Conservation (phyloP, 2,113 vertebrate genomes). For the Thalassarche chlororhynchos region DNA sequence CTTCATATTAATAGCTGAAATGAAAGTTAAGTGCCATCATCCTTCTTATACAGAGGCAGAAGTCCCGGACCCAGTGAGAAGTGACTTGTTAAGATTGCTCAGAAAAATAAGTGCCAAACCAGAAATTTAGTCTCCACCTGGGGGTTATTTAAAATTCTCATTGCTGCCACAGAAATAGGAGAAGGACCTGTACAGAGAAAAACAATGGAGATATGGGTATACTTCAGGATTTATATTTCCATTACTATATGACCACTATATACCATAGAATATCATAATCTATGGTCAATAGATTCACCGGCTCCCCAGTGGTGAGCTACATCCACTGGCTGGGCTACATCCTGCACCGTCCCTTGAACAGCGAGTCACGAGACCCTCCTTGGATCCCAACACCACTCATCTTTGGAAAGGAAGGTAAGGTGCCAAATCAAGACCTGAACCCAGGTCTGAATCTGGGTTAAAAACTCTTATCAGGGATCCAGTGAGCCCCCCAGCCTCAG, state of each 20-base stretch:
- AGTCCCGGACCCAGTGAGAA: not conserved
- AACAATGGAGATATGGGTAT: not conserved
- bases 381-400: not conserved
- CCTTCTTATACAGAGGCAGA: not conserved
- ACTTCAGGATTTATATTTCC: not conserved
- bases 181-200: not conserved
- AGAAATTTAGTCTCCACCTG: not conserved
- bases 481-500: not conserved
- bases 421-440: not conserved
- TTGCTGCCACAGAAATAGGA: not conserved
- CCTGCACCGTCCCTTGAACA: not conserved
- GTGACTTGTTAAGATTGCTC: not conserved
- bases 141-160: not conserved
- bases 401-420: not conserved
- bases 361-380: not conserved
- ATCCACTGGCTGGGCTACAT: not conserved
- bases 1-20: not conserved
- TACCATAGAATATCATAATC: too few relatives aligned
- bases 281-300: not conserved
- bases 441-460: not conserved
- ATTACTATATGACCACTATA: not conserved
- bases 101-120: not conserved
- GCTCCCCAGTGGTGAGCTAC: not conserved
- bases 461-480: not conserved
- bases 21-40: not conserved